Base-by-base conservation (phyloP, 2,113 vertebrate genomes). In the Lophura nycthemera region DNA sequence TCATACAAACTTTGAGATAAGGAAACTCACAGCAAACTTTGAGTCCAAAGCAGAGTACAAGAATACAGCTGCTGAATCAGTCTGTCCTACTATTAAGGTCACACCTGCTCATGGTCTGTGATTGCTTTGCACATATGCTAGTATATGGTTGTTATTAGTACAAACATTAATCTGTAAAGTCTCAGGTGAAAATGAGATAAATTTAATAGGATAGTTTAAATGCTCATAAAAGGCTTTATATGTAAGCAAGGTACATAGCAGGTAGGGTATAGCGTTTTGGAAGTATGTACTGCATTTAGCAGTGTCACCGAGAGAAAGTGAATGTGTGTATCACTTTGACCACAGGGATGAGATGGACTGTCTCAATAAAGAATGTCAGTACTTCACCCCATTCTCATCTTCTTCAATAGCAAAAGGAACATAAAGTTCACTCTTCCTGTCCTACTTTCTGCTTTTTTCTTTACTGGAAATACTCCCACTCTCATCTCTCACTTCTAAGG, bases 371-470 rank as follows among this genome's bases (percentile, higher is more conserved):
- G 17, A 52, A 69, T 82, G 34, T 83, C 63, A 48, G 36, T 66
- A 16, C 14, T 81, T 83, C 32, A 45, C 11, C 43, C 6, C 94
- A 45, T 83, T 85, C 25, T 91, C 36, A 60, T 76, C 27, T 52
- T 52, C 45, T 88, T 69, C 27, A 79, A 30, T 8, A 79, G 10
- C 21, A 85, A 45, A 76, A 92, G 61, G 74, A 82, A 57, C 15
- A 85, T 59, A 60, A 95, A 89, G 34, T 91, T 96, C 59, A 73
- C 36, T 70, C n/a, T 88, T 79, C 6, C 18, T 88, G 78, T 69
- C 87, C 78, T 89, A 76, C n/a, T 95, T 96, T 70, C 20, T 50
- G 15, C 2, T 59, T 66, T 83, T 78, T 75, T 75, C 64, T 92
- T 76, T 30, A 73, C 40, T 57, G 42, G 48, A 85, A 69, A 54